Evolutionary conservation across 2,797 vertebrate genomes (phyloP), one percentile per base, ranked within the genome.

Genomic region (Myripristis murdjan): DNA sequence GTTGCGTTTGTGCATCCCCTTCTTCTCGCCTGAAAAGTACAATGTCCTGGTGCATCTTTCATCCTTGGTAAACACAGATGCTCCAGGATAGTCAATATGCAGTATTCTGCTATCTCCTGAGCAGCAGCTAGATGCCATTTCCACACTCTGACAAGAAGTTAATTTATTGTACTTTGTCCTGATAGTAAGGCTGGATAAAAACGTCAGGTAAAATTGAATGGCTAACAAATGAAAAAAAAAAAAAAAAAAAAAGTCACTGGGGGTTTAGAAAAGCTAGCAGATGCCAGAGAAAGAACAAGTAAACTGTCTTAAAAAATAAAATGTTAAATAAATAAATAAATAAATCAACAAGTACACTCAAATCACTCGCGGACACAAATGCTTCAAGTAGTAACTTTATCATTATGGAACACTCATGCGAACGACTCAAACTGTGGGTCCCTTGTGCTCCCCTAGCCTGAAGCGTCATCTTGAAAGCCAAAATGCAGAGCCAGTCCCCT

Each of bases 61-160:
- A 89, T 91, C 77, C 78, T 58, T 62, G 37, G 86, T 87, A 90
- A 88, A 90, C 86, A 88, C 81, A 84, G 85, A 89, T 87, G 74
- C 85, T 85, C 66, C 35, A 56, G 75, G 81, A 86, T 84, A 82
- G 79, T 75, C 55, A 2, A 43, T 62, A 60, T 77, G 65, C 67
- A 54, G 67, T 22, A 0, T 63, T 64, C 49, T 23, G 57, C 74
- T 87, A 86, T 89, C 86, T 90, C 73, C 84, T 84, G 69, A 90
- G 61, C 33, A 84, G 73, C 88, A 89, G 79, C 71, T 48, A 84
- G 47, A 65, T 69, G 77, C 74, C 69, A 54, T 85, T 86, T 81
- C 71, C 74, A 79, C 72, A 81, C 63, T 70, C 58, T 56, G 71
- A 82, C 54, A 66, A 64, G n/a, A 76, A 81, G 73, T 82, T 78